phyloP scores from a whole-genome alignment of 1,140 invertebrate genomes.

The Drosophila cardini region DNA sequence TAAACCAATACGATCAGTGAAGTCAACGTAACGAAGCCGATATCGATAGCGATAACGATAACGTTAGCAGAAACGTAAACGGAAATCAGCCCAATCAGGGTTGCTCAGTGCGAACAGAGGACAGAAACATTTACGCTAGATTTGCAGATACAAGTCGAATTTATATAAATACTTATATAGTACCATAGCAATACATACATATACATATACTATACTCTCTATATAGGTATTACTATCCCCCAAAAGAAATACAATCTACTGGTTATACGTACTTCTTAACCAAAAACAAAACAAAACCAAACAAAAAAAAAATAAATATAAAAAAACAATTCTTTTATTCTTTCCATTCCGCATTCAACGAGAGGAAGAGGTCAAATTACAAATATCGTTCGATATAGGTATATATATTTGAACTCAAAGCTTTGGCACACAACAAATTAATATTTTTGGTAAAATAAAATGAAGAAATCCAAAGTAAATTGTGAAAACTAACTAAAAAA shows the following conservation, averaged over 20 bases:
- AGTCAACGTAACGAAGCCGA: not conserved
- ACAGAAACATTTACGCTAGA: conserved; percentile 71
- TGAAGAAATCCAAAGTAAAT: conserved; percentile 25
- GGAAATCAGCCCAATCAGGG: not conserved
- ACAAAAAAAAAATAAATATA: conserved; percentile 16
- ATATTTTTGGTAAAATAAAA: conserved; percentile 31
- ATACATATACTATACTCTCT: conserved; percentile 28
- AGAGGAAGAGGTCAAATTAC: conserved; percentile 9
- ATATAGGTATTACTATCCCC: conserved; percentile 16
- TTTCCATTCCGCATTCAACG: too few species aligned
- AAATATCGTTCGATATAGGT: conserved; percentile 32
- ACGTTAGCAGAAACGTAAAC: not conserved
- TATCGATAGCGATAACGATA: conserved; percentile 11
- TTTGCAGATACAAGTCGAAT: conserved; percentile 79
- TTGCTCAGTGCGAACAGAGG: conserved; percentile 5
- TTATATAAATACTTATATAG: conserved; percentile 69
- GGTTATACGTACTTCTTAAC: conserved; percentile 47
- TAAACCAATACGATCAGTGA: conserved; percentile 13
- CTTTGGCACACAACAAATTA: conserved; percentile 73
- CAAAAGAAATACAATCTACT: conserved; percentile 36
- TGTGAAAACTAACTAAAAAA: not conserved
- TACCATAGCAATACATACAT: conserved; percentile 31
- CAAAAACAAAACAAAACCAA: conserved; percentile 30
- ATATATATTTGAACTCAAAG: conserved; percentile 50
- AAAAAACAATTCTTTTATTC: too few species aligned